A percentile compares a stretch with the other conserved stretches of the same genome.
These are phyloP conservation scores for Calliphora vicina DNA, from an alignment of 1,140 invertebrate genomes.

Conservation along the genomic window DNA sequence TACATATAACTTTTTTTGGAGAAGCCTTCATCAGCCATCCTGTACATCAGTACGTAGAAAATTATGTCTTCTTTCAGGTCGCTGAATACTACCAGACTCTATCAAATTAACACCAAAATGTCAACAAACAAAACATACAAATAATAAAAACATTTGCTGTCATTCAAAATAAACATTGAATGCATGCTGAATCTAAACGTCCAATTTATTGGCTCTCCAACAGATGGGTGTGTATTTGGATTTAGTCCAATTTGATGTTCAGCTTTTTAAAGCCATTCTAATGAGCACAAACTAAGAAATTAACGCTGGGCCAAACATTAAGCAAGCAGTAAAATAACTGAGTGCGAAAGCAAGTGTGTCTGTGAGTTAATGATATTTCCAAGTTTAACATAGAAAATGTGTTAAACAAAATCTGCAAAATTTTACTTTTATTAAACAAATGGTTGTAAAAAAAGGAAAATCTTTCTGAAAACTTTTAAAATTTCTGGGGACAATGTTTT, in stretches of 20 bases:
- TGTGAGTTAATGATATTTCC: too few relatives aligned
- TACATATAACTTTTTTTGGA: too few relatives aligned
- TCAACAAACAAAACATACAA: not conserved
- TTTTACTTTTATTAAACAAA: not conserved
- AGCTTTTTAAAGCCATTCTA: not conserved
- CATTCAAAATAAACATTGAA: not conserved
- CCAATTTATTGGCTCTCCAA: not conserved
- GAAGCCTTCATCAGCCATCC: too few relatives aligned
- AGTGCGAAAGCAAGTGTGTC: too few relatives aligned
- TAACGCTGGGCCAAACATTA: not conserved
- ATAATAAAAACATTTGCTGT: not conserved
- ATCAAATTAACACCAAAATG: too few relatives aligned
- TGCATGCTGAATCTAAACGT: not conserved
- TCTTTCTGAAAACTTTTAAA: not conserved
- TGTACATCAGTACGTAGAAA: too few relatives aligned
- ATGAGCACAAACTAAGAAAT: not conserved
- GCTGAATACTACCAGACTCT: too few relatives aligned
- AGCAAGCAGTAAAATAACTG: too few relatives aligned
- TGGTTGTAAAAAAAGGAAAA: not conserved
- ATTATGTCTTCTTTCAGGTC: too few relatives aligned
- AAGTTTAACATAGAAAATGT: not conserved
- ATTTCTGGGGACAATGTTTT: not conserved
- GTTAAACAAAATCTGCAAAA: not conserved
- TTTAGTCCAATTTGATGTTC: not conserved
- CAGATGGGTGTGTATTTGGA: not conserved